Base-by-base conservation (phyloP, 1,140 invertebrate genomes). In the Hermatobates lingyangjiaoensis region DNA sequence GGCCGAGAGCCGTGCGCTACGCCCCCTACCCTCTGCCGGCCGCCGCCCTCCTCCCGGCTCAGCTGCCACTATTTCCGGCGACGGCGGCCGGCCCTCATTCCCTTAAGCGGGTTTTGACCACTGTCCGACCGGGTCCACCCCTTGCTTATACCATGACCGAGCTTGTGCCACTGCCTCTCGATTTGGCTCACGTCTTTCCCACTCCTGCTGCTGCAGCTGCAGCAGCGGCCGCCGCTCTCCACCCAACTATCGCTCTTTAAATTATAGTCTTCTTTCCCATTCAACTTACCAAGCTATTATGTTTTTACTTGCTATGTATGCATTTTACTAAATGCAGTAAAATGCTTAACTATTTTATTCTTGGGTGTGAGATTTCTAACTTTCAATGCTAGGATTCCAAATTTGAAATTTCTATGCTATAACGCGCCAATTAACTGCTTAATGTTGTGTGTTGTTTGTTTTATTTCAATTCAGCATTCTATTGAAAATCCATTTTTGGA, bases 131-230 rank as follows among this genome's bases (percentile, higher is more conserved):
- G 59, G 68, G 73, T 3, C 68, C 72, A 45, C 73, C 69, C 27
- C 68, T 73, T 46, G 75, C 70, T 30, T 81, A 81, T 63, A 77
- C 74, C 28, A 76, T 81, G 69, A 78, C 71, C 60, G 79, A 81
- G 60, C 63, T 81, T 34, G 63, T 81, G 10, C 71, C 75, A 28
- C 70, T 74, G 53, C 75, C 72, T 0, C 67, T 71, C 15, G 77
- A 77, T 20, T 77, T 86, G 68, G 81, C 79, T 81, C 80, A 79
- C 62, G 67, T 73, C 30, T 60, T 73, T 20, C 65, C 69, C 15
- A 10, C 39, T 7, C 69, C 80, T 18, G n/a, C n/a, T n/a, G n/a
- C n/a, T n/a, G n/a, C n/a, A n/a, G n/a, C n/a, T n/a, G n/a, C n/a
- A n/a, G n/a, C n/a, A n/a, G n/a, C n/a, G n/a, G 39, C 39, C 5